Percentiles rank a stretch among this genome's conserved stretches.
Evolutionary conservation across 2,797 vertebrate species (phyloP).

Genomic region (Merluccius polli): DNA sequence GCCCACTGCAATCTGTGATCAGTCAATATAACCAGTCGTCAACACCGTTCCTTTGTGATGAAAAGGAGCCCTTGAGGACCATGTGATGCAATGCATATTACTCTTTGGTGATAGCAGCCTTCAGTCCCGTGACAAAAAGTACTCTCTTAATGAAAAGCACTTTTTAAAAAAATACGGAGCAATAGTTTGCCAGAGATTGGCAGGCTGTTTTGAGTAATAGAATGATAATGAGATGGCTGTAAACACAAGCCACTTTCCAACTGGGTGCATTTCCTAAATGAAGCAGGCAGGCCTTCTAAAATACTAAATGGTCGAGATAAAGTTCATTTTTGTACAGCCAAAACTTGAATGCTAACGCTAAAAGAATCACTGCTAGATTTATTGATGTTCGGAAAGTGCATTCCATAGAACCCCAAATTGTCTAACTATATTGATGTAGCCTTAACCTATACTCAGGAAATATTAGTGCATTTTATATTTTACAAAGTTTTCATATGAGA

Average conservation of each 20-base stretch:
- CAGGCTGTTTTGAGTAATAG: slow-evolving; percentile 5
- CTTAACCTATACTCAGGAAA: neutral
- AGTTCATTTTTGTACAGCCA: neutral
- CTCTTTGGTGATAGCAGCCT: slow-evolving; percentile 1
- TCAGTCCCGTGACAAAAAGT: slow-evolving; percentile 12
- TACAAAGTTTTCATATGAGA: neutral
- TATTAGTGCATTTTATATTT: neutral
- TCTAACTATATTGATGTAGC: neutral
- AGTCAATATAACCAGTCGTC: slow-evolving; percentile 38
- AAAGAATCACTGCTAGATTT: neutral
- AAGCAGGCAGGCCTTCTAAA: neutral
- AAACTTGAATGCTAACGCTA: neutral
- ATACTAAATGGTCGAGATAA: neutral
- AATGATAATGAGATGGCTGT: neutral
- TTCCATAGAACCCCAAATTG: neutral
- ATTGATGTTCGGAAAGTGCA: neutral
- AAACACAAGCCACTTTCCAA: neutral
- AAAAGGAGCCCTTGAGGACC: slow-evolving; percentile 54
- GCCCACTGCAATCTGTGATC: slow-evolving; percentile 25
- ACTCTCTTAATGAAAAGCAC: neutral
- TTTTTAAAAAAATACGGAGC: slow-evolving; percentile 28
- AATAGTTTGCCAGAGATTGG: neutral
- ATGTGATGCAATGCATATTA: slow-evolving; percentile 16
- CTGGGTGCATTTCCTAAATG: neutral
- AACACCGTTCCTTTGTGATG: neutral